Conservation (phyloP, 1,140 invertebrate genomes). For the Hypsibius dujardini region DNA sequence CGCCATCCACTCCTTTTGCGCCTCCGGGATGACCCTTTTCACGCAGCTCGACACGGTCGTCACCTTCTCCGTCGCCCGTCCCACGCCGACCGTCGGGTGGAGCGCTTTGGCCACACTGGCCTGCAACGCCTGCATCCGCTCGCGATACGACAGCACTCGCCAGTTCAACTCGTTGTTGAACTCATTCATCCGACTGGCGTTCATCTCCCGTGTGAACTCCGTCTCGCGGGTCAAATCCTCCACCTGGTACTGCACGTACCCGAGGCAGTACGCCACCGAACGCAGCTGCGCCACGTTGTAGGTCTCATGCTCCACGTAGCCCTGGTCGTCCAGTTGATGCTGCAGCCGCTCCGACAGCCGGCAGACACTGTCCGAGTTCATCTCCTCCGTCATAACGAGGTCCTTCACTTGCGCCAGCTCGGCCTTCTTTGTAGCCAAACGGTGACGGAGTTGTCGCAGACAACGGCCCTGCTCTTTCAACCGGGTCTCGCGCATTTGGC, state of each 20-base stretch:
- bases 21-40: background rate
- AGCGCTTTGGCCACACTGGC: background rate
- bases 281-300: background rate
- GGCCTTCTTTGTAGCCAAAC: background rate
- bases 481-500: background rate
- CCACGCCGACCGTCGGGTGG: background rate
- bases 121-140: background rate
- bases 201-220: background rate
- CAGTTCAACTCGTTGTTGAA: background rate
- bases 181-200: background rate
- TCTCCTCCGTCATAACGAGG: background rate
- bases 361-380: background rate
- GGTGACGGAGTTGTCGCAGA: background rate
- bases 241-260: background rate
- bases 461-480: background rate
- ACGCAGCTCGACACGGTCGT: background rate
- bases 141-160: background rate
- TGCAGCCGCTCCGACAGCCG: background rate
- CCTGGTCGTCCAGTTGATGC: background rate
- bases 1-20: background rate
- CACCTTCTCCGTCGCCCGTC: background rate
- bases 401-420: background rate
- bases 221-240: background rate
- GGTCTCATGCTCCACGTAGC: background rate
- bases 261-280: conserved; percentile 12